Base-by-base conservation (phyloP, 2,113 vertebrate species). In the Pangasianodon gigas region DNA sequence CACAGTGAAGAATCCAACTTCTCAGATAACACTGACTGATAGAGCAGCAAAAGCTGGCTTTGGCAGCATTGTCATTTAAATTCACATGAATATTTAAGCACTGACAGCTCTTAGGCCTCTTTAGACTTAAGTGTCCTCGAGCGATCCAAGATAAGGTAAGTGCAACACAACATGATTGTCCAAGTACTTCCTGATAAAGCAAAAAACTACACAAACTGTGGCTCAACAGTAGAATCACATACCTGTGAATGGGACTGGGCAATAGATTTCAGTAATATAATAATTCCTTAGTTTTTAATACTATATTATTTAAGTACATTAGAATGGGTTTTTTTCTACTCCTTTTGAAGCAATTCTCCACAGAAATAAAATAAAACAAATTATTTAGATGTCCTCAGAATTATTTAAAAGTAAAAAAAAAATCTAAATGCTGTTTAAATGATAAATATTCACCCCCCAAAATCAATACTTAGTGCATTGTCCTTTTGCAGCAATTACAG, bases 71-170 rank as follows among this genome's bases (percentile, higher is more conserved):
- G 26, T 54, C 80, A 56, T 89, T 89, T 89, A 84, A 71, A 89
- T 89, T 84, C 52, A 48, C 87, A 89, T 89, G 62, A 89, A 89
- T 89, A 89, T 89, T 89, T 89, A 89, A 89, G 51, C 87, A 89
- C 69, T 13, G 29, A 83, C 87, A 88, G 80, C 62, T 83, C 80
- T 83, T 83, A 71, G 62, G 48, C 51, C 62, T 84, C 80, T 88
- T 88, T 58, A 89, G 65, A 58, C 87, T 89, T 58, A 65, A 84
- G 60, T 84, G 65, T 84, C 87, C 67, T 89, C 29, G 54, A 74
- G 48, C 58, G 65, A 56, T 54, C 65, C 54, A 84, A 89, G 80
- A 89, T 89, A 74, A 84, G 80, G 48, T 74, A 74, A 71, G 52
- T 52, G 65, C 65, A 58, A 58, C 51, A 46, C n/a, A 69, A 83